These are phyloP conservation scores for Thrips palmi DNA, from an alignment of 1,140 invertebrate genomes.

Conservation along the genomic window DNA sequence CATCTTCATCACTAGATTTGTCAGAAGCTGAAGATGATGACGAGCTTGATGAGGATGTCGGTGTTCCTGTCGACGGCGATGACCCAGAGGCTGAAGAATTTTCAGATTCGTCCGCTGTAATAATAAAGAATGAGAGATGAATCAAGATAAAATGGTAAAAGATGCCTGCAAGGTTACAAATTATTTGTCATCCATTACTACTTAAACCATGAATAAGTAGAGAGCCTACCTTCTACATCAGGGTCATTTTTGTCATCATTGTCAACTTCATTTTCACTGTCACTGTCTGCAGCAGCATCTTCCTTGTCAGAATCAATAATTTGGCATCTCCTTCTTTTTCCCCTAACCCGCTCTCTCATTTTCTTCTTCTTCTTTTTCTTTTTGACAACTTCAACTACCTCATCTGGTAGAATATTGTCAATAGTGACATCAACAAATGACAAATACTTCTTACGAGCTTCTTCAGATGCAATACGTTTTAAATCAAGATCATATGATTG, in stretches of 20 bases:
- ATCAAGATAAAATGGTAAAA: too few relatives aligned
- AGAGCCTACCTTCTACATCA: too few relatives aligned
- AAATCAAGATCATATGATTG: constrained; percentile 25
- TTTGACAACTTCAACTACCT: constrained; percentile 17
- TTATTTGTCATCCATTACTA: too few relatives aligned
- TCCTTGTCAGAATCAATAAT: too few relatives aligned
- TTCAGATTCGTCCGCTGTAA: too few relatives aligned
- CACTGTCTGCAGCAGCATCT: too few relatives aligned
- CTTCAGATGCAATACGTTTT: constrained; percentile 40
- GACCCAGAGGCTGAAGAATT: too few relatives aligned
- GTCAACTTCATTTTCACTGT: constrained; percentile 20
- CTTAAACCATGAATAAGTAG: too few relatives aligned
- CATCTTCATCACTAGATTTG: constrained; percentile 19
- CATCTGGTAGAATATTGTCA: constrained; percentile 42
- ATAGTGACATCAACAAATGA: constrained; percentile 60
- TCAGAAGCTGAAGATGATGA: constrained; percentile 15
- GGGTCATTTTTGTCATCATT: constrained; percentile 16
- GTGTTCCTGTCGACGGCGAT: constrained; percentile 6
- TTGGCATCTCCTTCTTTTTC: constrained; percentile 17
- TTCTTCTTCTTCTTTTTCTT: constrained; percentile 17
- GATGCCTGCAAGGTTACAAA: too few relatives aligned
- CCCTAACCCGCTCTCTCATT: constrained; percentile 20
- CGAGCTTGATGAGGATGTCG: constrained; percentile 19
- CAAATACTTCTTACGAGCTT: constrained; percentile 47
- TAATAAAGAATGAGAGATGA: too few relatives aligned